phyloP scores from a whole-genome alignment of 2,113 vertebrate genomes.

The Scartelaos histophorus region DNA sequence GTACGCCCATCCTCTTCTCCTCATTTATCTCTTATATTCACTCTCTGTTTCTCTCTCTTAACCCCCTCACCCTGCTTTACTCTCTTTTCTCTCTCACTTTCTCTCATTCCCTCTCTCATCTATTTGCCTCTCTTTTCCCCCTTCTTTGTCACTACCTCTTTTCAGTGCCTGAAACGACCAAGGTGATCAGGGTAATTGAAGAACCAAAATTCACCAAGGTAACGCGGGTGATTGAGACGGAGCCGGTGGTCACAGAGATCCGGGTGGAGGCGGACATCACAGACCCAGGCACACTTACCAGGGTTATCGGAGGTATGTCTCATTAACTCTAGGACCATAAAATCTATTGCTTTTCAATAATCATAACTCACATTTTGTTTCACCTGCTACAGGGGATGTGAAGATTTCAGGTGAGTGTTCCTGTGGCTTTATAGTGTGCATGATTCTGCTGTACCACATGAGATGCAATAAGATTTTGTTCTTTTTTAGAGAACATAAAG shows the following conservation, averaged over 20 bases:
- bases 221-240: conserved; percentile 35
- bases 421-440: neutral
- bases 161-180: conserved; percentile 60
- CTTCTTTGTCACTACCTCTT: neutral
- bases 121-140: neutral
- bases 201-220: conserved; percentile 32
- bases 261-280: conserved; percentile 24
- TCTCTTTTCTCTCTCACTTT: neutral
- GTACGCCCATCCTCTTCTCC: too few species aligned
- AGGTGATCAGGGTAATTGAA: conserved; percentile 60
- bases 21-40: too few species aligned
- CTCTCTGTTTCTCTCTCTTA: too few species aligned
- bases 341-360: neutral
- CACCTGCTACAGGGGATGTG: neutral
- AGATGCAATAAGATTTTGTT: neutral
- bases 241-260: conserved; percentile 16
- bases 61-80: neutral
- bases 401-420: neutral
- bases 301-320: conserved; percentile 12
- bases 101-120: too few species aligned
- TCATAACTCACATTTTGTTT: neutral
- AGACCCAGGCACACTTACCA: conserved; percentile 19
- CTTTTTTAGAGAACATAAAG: neutral
- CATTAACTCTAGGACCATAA: neutral
- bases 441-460: neutral